Evolutionary conservation across 2,113 vertebrate genomes (phyloP), one percentile per base, ranked within the genome.

Genomic region (Connochaetes taurinus): DNA sequence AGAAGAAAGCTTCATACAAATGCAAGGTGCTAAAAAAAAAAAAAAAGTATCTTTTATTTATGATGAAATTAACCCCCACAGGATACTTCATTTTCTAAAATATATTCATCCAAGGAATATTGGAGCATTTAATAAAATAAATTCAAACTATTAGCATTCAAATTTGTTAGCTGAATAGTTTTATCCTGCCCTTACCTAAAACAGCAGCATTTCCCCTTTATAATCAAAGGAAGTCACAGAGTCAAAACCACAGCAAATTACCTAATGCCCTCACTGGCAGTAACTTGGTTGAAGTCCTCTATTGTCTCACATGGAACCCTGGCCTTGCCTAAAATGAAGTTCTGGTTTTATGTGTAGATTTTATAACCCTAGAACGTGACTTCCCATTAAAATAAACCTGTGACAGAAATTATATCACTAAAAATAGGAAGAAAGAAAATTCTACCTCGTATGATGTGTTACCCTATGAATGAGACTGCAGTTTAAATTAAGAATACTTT

Each of bases 351-450:
- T 25, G 29, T 80, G 23, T 33, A 83, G 31, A 86, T 27, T 95
- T 91, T 84, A 84, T 76, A 85, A 85, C 7, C 33, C 53, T 43
- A 23, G 83, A 93, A 90, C 87, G 71, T 71, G 47, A 74, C 58
- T 91, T 95, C 53, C 74, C 74, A 62, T 93, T 95, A 87, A 95
- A 95, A 93, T 64, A 95, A 87, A 94, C 47, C 27, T 76, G 45
- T 55, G 13, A 87, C 80, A 88, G 53, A 97, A 98, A 90, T 96
- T 25, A 29, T 50, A 47, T 52, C 57, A 83, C 21, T 89, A 40
- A 87, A 84, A n/a, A 55, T 45, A 96, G 21, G 7, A 71, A 86
- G 27, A 43, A 87, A 96, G 43, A 15, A 62, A 86, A 83, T 47
- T 90, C 50, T 82, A 57, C 45, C 52, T 60, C 81, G 14, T 87